Evolutionary conservation across 1,140 invertebrate species (phyloP), one percentile per base, ranked within the genome.

Genomic region (Gryllus bimaculatus): DNA sequence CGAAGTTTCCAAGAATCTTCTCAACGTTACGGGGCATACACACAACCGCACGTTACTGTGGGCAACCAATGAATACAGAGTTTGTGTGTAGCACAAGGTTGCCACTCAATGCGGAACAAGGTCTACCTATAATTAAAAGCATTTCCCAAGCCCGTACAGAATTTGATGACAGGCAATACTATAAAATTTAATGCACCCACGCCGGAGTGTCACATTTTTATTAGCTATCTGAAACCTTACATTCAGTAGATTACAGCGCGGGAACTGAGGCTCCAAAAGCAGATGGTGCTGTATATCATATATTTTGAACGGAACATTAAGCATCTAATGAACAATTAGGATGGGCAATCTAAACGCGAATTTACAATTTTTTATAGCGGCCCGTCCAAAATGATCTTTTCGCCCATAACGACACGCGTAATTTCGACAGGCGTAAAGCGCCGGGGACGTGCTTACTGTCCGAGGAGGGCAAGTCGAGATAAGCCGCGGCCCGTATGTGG

Each of bases 231-330:
- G 54, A 66, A 66, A 66, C 10, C 54, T 66, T 10, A 18, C 54
- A 66, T 66, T 18, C 54, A 18, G 54, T 66, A 13, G 10, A 66
- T 66, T 66, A 66, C 54, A 66, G 0, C 54, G 54, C 10, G 18
- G 10, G 2, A 66, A 18, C 54, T 66, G 10, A 2, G 10, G 0
- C 54, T 66, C 54, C 10, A 10, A 18, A 13, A 13, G 54, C 54
- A 13, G 10, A 18, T 66, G 54, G 18, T 7, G n/a, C 54, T 66
- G 54, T 66, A 18, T 18, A 66, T 66, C 54, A 66, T 66, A 66
- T 66, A 66, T 66, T 66, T 66, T 66, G n/a, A 66, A 66, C 54
- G 54, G 18, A 66, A 66, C 54, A 66, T 66, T 66, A 66, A 66
- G 18, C 54, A 66, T 66, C 54, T 66, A 66, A 66, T 66, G n/a